Percentiles rank a stretch among this genome's conserved stretches.
Evolutionary conservation across 2,888 invertebrate species (phyloP).

Genomic region (Sinopyrophorus schimmeli): DNA sequence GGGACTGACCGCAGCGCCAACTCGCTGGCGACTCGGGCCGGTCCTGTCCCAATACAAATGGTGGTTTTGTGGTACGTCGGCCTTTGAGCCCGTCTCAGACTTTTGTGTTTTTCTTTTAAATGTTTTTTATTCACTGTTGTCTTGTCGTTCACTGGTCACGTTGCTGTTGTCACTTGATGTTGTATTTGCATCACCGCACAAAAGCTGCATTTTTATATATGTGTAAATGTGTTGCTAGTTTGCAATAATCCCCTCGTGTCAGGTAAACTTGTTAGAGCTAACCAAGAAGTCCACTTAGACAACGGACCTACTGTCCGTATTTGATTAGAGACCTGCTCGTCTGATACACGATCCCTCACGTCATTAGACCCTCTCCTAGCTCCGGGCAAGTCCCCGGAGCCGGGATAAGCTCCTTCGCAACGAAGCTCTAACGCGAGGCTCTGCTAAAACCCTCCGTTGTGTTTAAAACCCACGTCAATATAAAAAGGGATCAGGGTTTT

Average conservation of each 20-base stretch:
- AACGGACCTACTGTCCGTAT: conserved; percentile 47
- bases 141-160: conserved; percentile 46
- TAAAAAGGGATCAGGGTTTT: conserved; percentile 33
- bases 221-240: conserved; percentile 35
- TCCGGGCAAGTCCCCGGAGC: conserved; percentile 37
- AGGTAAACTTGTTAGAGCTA: conserved; percentile 44
- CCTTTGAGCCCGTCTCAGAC: conserved; percentile 31
- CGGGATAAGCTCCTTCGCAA: conserved; percentile 40
- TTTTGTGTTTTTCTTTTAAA: conserved; percentile 30
- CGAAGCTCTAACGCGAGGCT: conserved; percentile 37
- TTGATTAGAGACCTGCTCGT: conserved; percentile 50
- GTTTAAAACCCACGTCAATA: conserved; percentile 36
- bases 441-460: conserved; percentile 28
- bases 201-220: conserved; percentile 34
- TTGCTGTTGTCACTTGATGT: conserved; percentile 52
- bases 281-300: conserved; percentile 46
- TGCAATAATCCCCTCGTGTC: conserved; percentile 33
- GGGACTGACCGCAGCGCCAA: conserved; percentile 58
- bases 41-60: conserved; percentile 54
- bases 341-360: conserved; percentile 48
- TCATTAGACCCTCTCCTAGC: conserved; percentile 43
- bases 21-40: conserved; percentile 55
- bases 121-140: conserved; percentile 40
- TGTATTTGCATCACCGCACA: conserved; percentile 50
- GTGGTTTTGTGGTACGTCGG: conserved; percentile 57